phyloP scores from a whole-genome alignment of 2,888 invertebrate species.

The Leptopilina drosophilae region DNA sequence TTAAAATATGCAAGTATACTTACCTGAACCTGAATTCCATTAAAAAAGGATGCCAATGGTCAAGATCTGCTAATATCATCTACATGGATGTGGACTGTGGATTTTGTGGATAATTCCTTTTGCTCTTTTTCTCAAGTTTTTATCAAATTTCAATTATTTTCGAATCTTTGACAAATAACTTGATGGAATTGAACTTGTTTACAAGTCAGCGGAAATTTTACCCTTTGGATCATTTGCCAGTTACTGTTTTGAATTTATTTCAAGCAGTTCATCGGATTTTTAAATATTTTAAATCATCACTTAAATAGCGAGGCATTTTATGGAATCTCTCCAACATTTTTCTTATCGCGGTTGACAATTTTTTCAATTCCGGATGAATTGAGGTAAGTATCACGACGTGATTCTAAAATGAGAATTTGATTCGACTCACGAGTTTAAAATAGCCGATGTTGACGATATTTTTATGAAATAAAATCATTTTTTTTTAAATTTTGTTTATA shows the following conservation, averaged over 20 bases:
- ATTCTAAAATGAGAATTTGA: not conserved
- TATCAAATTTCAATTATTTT: slow-evolving; percentile 1
- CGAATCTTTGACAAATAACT: not conserved
- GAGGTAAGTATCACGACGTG: slow-evolving; percentile 20
- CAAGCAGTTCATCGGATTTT: not conserved
- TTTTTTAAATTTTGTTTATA: too few species aligned
- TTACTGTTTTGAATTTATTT: not conserved
- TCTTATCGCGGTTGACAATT: slow-evolving; percentile 26
- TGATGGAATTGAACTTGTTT: not conserved
- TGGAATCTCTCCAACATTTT: slow-evolving; percentile 12
- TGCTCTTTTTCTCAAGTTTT: not conserved
- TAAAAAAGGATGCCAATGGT: not conserved
- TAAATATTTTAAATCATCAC: slow-evolving; percentile 16
- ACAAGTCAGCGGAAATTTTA: not conserved
- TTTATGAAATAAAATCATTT: not conserved
- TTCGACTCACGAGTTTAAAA: not conserved
- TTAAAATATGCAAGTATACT: not conserved
- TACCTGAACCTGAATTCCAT: slow-evolving; percentile 16
- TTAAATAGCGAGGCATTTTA: not conserved
- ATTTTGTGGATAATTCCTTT: not conserved
- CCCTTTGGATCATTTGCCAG: not conserved
- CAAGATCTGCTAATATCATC: not conserved
- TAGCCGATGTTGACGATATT: not conserved
- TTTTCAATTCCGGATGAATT: slow-evolving; percentile 6
- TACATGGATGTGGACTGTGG: not conserved